Conservation (phyloP, 2,888 invertebrate species). For the Cephonodes hylas region DNA sequence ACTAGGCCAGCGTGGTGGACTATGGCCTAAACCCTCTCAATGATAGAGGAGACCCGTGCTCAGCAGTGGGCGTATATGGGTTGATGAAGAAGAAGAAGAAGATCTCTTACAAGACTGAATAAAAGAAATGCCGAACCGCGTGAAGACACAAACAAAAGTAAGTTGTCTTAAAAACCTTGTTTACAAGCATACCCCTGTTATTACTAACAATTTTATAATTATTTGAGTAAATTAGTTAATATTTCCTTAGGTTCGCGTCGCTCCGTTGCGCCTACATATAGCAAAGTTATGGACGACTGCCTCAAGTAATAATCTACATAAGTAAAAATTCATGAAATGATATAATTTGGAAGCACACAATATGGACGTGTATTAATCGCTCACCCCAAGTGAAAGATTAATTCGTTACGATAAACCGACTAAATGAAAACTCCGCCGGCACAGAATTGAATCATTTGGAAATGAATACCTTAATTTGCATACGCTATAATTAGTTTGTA, state of each 20-base stretch:
- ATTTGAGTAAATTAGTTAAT: too few relatives aligned
- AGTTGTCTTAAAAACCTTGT: too few relatives aligned
- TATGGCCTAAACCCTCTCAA: too few relatives aligned
- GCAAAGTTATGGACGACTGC: background rate
- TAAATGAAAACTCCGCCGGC: slow-evolving; percentile 62
- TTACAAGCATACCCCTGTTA: too few relatives aligned
- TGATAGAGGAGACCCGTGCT: too few relatives aligned
- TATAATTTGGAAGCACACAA: slow-evolving; percentile 24
- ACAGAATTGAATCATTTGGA: slow-evolving; percentile 71
- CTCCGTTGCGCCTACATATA: slow-evolving; percentile 32
- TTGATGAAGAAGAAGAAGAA: too few relatives aligned
- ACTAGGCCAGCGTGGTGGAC: too few relatives aligned
- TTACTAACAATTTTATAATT: too few relatives aligned
- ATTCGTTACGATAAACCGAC: slow-evolving; percentile 51
- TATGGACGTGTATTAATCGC: slow-evolving; percentile 39
- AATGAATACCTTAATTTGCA: slow-evolving; percentile 69
- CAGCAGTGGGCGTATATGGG: too few relatives aligned
- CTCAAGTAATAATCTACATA: background rate
- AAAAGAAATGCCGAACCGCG: too few relatives aligned
- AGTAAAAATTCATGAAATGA: slow-evolving; percentile 12
- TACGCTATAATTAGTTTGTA: slow-evolving; percentile 67
- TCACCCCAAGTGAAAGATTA: slow-evolving; percentile 48
- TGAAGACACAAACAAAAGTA: too few relatives aligned
- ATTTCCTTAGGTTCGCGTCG: background rate
- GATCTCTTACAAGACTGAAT: too few relatives aligned